Evolutionary conservation across 2,888 invertebrate genomes (phyloP), one percentile per base, ranked within the genome.

Genomic region (Agrilus cyanescens): DNA sequence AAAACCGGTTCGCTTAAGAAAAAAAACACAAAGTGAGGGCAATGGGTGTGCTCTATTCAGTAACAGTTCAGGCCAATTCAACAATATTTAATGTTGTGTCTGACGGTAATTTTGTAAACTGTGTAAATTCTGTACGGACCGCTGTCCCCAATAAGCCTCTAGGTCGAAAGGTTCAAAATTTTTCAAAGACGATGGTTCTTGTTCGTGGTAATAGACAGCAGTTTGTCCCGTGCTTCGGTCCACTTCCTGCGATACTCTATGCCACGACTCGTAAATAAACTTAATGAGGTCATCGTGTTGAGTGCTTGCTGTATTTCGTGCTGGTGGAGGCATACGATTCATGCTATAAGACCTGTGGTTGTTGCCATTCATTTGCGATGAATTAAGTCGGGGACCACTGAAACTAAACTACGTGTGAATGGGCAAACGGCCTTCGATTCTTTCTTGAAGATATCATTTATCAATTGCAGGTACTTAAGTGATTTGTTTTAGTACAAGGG

Each of bases 101-200:
- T 20, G 33, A 34, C 57, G 61, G 61, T 62, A 62, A 59, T 60
- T 60, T 37, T 73, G 75, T 57, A 68, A 69, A 46, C 74, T 70
- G 57, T 71, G 75, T 54, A 80, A 72, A 63, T 72, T 80, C 65
- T 82, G 82, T 42, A 82, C 74, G 48, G 80, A 66, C 44, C 81
- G 76, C 46, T 82, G 74, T 13, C 77, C 82, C 80, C 83, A 85
- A 71, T 78, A 82, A 55, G 80, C 80, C 55, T 85, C 84, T 47
- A 85, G 68, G 65, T 85, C 79, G 63, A 85, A 85, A 8, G 85
- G 84, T 62, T 81, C 76, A 62, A 85, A 85, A 67, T 83, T 82
- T 58, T 74, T 75, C 15, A 76, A 63, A 51, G 72, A 70, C 4
- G 72, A 67, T 45, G 60, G 57, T 30, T 75, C 67, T 56, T 70